These are phyloP conservation scores for Stegostoma tigrinum DNA, from an alignment of 2,113 vertebrate genomes.

Conservation along the genomic window DNA sequence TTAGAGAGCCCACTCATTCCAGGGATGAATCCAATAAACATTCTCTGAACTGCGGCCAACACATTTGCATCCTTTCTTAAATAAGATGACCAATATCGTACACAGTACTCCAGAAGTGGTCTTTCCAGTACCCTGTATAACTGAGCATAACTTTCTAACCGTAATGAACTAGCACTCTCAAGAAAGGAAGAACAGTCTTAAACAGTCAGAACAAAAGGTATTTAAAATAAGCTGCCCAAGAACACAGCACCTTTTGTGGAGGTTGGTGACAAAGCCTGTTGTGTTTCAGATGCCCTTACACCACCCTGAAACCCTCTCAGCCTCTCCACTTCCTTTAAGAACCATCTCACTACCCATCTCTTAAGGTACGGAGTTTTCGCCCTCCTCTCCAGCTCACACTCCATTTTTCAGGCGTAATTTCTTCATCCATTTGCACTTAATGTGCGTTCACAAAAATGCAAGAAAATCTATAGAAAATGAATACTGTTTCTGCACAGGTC, in stretches of 20 bases:
- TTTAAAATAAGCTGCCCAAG: background rate
- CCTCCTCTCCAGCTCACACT: background rate
- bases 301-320: background rate
- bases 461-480: background rate
- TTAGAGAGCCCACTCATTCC: too few species aligned
- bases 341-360: background rate
- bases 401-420: background rate
- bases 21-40: too few species aligned
- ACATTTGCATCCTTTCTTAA: too few species aligned
- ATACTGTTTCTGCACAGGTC: background rate
- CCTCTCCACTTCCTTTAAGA: background rate
- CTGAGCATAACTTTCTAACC: background rate
- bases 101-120: too few species aligned
- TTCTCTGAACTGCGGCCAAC: too few species aligned
- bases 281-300: background rate
- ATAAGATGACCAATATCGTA: too few species aligned
- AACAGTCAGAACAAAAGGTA: background rate
- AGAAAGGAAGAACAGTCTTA: background rate
- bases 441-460: background rate
- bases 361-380: background rate
- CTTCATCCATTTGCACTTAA: background rate
- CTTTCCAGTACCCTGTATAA: too few species aligned
- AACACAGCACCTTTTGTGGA: background rate
- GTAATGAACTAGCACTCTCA: background rate
- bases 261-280: background rate